Conservation (phyloP, 2,113 vertebrate species). For the Neolamprologus kungweensis region DNA sequence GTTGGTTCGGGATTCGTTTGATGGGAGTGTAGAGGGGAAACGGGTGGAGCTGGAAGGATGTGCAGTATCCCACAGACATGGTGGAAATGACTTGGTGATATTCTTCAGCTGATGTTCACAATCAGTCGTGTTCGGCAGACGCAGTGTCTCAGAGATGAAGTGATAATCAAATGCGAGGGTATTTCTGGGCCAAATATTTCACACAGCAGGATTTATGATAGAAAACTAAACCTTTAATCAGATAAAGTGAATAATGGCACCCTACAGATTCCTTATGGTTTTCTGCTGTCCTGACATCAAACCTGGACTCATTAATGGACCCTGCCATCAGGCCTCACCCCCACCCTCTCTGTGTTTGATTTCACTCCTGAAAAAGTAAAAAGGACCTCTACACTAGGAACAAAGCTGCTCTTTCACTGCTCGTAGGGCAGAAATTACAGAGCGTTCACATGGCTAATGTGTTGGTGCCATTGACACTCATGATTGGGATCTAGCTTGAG, state of each 20-base stretch:
- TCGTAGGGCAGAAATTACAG: conserved; percentile 16
- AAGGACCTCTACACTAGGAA: background rate
- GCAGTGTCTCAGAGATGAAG: background rate
- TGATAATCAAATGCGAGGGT: background rate
- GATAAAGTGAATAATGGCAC: background rate
- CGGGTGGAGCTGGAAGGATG: background rate
- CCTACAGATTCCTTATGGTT: background rate
- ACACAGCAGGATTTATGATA: background rate
- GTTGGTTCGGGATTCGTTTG: background rate
- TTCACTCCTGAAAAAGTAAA: background rate
- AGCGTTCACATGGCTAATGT: background rate
- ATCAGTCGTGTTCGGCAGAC: background rate
- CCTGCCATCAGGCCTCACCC: background rate
- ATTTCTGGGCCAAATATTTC: background rate
- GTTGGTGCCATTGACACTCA: background rate
- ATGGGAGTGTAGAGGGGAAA: background rate
- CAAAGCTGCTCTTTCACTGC: conserved; percentile 36
- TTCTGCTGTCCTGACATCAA: background rate
- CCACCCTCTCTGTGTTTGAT: background rate
- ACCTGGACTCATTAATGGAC: background rate
- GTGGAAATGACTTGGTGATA: background rate
- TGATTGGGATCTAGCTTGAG: background rate
- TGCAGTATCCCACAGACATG: background rate
- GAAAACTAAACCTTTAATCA: background rate
- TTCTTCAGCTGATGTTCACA: background rate